Evolutionary conservation across 2,888 invertebrate species (phyloP).

Genomic region (Corythucha ciliata): DNA sequence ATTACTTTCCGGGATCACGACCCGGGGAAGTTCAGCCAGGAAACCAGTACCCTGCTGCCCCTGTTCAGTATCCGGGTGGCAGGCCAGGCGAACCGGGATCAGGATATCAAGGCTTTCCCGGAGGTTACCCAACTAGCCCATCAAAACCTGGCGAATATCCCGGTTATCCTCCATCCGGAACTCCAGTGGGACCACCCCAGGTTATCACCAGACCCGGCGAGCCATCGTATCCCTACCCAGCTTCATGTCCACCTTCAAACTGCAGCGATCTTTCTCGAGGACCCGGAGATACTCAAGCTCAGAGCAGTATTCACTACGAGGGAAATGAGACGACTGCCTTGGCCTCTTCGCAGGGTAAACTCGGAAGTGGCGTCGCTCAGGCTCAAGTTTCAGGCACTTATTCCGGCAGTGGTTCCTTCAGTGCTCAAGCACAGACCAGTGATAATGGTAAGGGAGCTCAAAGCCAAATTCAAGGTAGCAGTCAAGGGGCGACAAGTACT

Average conservation of each 20-base stretch:
- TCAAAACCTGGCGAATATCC: slow-evolving; percentile 24
- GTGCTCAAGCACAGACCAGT: slow-evolving; percentile 46
- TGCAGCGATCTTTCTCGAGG: slow-evolving; percentile 26
- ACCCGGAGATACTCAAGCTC: slow-evolving; percentile 36
- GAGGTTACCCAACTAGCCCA: slow-evolving; percentile 24
- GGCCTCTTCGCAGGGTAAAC: slow-evolving; percentile 68
- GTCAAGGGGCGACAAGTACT: slow-evolving; percentile 62
- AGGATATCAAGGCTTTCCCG: slow-evolving; percentile 24
- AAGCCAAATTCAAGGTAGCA: slow-evolving; percentile 35
- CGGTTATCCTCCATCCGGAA: background rate
- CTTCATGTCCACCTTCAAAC: slow-evolving; percentile 14
- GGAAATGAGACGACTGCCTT: slow-evolving; percentile 53
- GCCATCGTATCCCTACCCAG: background rate
- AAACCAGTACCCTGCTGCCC: slow-evolving; percentile 15
- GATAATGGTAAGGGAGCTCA: slow-evolving; percentile 35
- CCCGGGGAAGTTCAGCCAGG: slow-evolving; percentile 10
- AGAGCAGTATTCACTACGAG: slow-evolving; percentile 35
- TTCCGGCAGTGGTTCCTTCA: slow-evolving; percentile 66
- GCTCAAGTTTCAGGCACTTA: slow-evolving; percentile 71
- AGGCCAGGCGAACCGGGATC: slow-evolving; percentile 10
- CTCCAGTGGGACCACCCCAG: slow-evolving; percentile 9
- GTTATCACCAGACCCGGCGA: slow-evolving; percentile 8
- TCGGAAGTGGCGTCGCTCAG: slow-evolving; percentile 64
- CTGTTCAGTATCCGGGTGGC: slow-evolving; percentile 18
- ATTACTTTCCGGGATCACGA: slow-evolving; percentile 17